Evolutionary conservation across 2,113 vertebrate species (phyloP).

Genomic region (Hassar affinis): DNA sequence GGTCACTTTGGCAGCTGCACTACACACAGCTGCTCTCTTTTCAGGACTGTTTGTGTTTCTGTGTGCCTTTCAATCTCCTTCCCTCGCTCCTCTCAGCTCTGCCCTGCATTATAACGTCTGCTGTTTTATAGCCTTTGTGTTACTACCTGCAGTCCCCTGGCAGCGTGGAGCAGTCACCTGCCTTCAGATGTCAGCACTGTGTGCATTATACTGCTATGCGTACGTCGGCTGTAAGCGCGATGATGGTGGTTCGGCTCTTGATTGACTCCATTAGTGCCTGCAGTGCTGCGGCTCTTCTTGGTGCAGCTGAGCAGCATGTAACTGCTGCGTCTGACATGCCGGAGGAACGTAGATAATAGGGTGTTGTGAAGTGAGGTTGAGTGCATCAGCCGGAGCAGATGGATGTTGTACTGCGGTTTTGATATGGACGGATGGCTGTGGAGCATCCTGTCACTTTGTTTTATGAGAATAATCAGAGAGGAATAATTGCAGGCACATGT

Average conservation of each 20-base stretch:
- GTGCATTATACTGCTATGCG: background rate
- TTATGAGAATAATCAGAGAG: slow-evolving; percentile 17
- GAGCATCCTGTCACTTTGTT: slow-evolving; percentile 35
- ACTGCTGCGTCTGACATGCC: slow-evolving; percentile 36
- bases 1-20: slow-evolving; percentile 60
- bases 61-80: slow-evolving; percentile 10
- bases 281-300: slow-evolving; percentile 17
- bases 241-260: background rate
- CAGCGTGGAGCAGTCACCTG: slow-evolving; percentile 13
- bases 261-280: background rate
- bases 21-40: slow-evolving; percentile 60
- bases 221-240: too few relatives aligned
- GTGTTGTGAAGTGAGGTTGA: slow-evolving; percentile 25
- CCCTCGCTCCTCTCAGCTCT: slow-evolving; percentile 1
- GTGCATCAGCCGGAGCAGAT: slow-evolving; percentile 29
- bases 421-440: slow-evolving; percentile 17
- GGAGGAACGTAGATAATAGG: slow-evolving; percentile 42
- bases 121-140: slow-evolving; percentile 18
- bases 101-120: slow-evolving; percentile 5
- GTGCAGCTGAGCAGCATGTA: slow-evolving; percentile 13
- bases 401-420: slow-evolving; percentile 25
- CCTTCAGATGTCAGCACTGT: background rate
- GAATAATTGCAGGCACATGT: slow-evolving; percentile 2
- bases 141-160: slow-evolving; percentile 9
- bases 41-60: slow-evolving; percentile 41